Conservation (phyloP, 1,140 invertebrate species). For the Drosophila arizonae region DNA sequence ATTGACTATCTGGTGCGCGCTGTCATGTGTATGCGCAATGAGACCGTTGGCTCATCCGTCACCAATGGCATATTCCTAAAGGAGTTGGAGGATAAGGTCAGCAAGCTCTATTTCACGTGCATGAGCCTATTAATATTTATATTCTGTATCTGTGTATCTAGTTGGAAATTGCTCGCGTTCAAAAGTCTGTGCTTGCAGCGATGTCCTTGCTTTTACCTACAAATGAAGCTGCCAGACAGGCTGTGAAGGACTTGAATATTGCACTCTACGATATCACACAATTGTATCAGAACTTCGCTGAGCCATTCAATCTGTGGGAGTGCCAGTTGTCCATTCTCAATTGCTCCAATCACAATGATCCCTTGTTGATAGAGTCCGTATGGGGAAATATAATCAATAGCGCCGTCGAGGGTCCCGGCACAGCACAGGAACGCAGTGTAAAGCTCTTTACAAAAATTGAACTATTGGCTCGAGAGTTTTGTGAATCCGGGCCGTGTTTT, state of each 20-base stretch:
- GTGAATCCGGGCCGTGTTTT: constrained; percentile 89
- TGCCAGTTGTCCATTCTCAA: constrained; percentile 93
- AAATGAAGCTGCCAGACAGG: constrained; percentile 49
- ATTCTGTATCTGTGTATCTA: constrained; percentile 44
- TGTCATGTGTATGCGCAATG: constrained; percentile 96
- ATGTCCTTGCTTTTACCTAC: constrained; percentile 49
- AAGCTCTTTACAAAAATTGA: constrained; percentile 90
- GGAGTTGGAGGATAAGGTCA: constrained; percentile 96
- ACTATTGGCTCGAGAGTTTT: constrained; percentile 88
- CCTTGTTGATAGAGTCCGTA: constrained; percentile 89
- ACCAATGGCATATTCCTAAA: constrained; percentile 93
- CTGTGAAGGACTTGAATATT: constrained; percentile 67
- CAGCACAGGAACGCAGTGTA: constrained; percentile 86
- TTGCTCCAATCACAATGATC: constrained; percentile 91
- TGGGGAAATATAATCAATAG: constrained; percentile 90
- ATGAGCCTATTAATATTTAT: background rate
- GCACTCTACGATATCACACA: constrained; percentile 83
- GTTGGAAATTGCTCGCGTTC: constrained; percentile 80
- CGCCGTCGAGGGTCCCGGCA: constrained; percentile 83
- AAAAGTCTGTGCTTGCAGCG: constrained; percentile 68
- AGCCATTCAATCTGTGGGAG: constrained; percentile 91
- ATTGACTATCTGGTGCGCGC: constrained; percentile 96
- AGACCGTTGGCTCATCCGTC: constrained; percentile 89
- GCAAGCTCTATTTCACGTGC: background rate
- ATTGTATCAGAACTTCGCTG: constrained; percentile 93